phyloP scores from a whole-genome alignment of 1,140 invertebrate genomes.

The Zaprionus capensis region DNA sequence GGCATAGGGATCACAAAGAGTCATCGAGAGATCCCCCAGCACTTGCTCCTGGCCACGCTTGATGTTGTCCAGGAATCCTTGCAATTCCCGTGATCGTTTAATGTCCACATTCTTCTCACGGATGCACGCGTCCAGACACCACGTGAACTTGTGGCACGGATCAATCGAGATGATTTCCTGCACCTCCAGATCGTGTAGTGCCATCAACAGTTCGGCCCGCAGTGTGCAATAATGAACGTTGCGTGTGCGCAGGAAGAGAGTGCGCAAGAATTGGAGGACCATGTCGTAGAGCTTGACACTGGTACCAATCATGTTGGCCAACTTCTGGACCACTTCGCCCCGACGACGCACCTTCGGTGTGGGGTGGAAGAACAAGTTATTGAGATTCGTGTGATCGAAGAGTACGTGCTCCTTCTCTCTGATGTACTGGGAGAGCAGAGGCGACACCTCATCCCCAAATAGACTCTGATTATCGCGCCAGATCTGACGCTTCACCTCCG shows the following conservation, averaged over 20 bases:
- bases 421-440: slow-evolving; percentile 96
- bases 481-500: slow-evolving; percentile 98
- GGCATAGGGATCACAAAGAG: slow-evolving; percentile 98
- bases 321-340: slow-evolving; percentile 96
- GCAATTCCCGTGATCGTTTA: slow-evolving; percentile 96
- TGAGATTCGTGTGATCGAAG: slow-evolving; percentile 95
- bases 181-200: slow-evolving; percentile 96
- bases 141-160: slow-evolving; percentile 99
- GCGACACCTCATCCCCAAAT: slow-evolving; percentile 98
- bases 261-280: slow-evolving; percentile 97
- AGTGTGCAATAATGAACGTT: slow-evolving; percentile 99
- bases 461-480: slow-evolving; percentile 99
- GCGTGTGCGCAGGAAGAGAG: slow-evolving; percentile 95
- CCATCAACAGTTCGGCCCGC: slow-evolving; percentile 97
- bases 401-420: slow-evolving; percentile 96
- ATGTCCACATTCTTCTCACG: slow-evolving; percentile 98
- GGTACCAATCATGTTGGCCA: slow-evolving; percentile 98
- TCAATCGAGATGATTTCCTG: slow-evolving; percentile 98
- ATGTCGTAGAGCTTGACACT: slow-evolving; percentile 98
- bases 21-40: slow-evolving; percentile 98
- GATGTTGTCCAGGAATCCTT: slow-evolving; percentile 97
- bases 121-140: slow-evolving; percentile 99
- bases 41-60: slow-evolving; percentile 96
- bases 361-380: slow-evolving; percentile 94
- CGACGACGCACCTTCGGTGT: slow-evolving; percentile 96